Evolutionary conservation across 2,888 invertebrate species (phyloP).

Genomic region (Spilarctia lutea): DNA sequence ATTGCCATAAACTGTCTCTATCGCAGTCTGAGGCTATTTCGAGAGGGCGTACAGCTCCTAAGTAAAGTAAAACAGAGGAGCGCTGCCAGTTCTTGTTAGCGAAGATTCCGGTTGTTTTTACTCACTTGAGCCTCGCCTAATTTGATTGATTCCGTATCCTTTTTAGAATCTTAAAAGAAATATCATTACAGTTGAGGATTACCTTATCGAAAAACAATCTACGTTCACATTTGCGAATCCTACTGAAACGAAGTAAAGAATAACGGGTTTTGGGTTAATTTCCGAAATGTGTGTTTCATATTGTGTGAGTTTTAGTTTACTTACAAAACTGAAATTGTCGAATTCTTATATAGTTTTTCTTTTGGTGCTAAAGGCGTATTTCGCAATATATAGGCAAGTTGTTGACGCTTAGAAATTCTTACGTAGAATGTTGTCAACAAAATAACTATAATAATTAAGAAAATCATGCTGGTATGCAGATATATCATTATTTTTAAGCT

Average conservation of each 20-base stretch:
- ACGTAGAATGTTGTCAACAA: neutral
- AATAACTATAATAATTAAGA: neutral
- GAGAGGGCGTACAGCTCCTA: conserved; percentile 62
- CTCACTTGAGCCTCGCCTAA: conserved; percentile 52
- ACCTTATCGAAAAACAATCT: neutral
- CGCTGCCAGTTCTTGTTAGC: conserved; percentile 78
- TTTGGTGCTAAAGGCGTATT: neutral
- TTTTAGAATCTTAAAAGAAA: conserved; percentile 19
- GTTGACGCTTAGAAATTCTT: neutral
- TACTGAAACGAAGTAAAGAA: neutral
- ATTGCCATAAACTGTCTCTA: conserved; percentile 53
- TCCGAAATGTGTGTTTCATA: neutral
- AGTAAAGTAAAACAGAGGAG: conserved; percentile 52
- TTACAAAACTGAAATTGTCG: neutral
- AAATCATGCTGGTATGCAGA: no score
- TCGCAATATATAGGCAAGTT: neutral
- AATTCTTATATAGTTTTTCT: neutral
- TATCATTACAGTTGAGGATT: neutral
- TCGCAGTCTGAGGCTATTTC: conserved; percentile 66
- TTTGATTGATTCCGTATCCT: conserved; percentile 64
- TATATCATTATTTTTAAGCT: no score
- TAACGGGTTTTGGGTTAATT: neutral
- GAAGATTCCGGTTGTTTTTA: conserved; percentile 60
- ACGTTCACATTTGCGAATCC: neutral
- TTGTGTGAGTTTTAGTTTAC: neutral